Conservation (phyloP, 2,888 invertebrate genomes). For the Drosophila silvestris region DNA sequence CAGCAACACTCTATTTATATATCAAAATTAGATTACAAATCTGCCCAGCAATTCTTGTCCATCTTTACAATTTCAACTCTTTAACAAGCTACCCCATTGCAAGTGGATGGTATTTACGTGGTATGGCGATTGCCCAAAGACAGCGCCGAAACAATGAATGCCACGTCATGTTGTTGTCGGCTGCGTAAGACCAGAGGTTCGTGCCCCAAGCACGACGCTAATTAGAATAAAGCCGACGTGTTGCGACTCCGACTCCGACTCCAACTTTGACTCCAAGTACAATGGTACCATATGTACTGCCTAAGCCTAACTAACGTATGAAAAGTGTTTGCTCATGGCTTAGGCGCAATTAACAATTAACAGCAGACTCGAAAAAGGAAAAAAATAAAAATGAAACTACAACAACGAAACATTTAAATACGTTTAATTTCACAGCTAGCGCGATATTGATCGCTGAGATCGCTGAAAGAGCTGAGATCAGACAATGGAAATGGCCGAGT, state of each 20-base stretch:
- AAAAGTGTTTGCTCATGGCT: constrained; percentile 75
- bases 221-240: constrained; percentile 77
- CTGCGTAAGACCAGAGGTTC: constrained; percentile 65
- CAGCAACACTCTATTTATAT: not conserved
- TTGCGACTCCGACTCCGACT: not conserved
- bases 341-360: constrained; percentile 60
- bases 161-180: constrained; percentile 57
- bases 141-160: constrained; percentile 31
- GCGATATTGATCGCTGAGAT: constrained; percentile 61
- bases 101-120: not conserved
- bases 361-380: constrained; percentile 6
- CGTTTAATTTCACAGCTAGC: constrained; percentile 61
- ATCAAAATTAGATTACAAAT: not conserved
- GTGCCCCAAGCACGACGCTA: constrained; percentile 69
- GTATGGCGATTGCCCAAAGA: constrained; percentile 25
- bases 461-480: constrained; percentile 11
- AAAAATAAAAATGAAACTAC: not conserved
- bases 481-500: constrained; percentile 55
- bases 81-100: constrained; percentile 3
- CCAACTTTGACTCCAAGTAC: not conserved
- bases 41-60: too few species aligned
- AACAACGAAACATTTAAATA: constrained; percentile 61
- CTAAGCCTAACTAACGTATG: not conserved
- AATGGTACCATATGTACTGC: constrained; percentile 10
- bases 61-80: not conserved